Percentiles rank a stretch among this genome's conserved stretches.
Evolutionary conservation across 2,888 invertebrate genomes (phyloP).

Genomic region (Luperina testacea): DNA sequence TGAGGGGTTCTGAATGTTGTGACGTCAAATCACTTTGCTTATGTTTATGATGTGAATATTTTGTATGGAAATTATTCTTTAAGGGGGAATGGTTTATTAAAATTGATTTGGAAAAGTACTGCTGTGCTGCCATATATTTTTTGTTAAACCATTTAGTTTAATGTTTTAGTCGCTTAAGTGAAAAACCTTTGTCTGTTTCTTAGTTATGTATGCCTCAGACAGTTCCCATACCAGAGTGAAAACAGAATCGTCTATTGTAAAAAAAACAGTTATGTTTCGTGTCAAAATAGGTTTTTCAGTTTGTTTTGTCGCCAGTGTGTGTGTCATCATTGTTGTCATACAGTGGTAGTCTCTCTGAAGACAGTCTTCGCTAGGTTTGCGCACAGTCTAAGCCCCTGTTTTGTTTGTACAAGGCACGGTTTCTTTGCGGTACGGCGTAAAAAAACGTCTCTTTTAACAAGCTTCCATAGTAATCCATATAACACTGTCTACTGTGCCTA

Average conservation of each 20-base stretch:
- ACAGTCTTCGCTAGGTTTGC: neutral
- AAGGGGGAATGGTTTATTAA: conserved; percentile 24
- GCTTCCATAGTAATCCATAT: no score
- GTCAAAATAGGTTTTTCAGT: neutral
- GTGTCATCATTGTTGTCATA: neutral
- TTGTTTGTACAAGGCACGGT: neutral
- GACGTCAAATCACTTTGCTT: conserved; percentile 26
- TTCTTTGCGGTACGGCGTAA: neutral
- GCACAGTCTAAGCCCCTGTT: neutral
- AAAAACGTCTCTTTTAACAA: no score
- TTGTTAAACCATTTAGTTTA: neutral
- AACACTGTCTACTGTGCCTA: neutral
- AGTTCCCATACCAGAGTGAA: neutral
- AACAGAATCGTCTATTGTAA: neutral
- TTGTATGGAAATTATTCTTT: conserved; percentile 36
- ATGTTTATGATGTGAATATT: conserved; percentile 37
- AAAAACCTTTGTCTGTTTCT: neutral
- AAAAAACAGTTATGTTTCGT: neutral
- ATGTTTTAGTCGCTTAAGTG: neutral
- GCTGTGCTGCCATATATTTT: neutral
- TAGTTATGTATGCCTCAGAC: no score
- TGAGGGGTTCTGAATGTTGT: conserved; percentile 15
- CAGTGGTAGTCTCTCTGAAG: neutral
- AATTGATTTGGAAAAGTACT: conserved; percentile 4
- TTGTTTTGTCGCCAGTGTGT: neutral